Percentiles rank a stretch among this genome's conserved stretches.
These are phyloP conservation scores for Drosophila heteroneura DNA, from an alignment of 2,888 invertebrate genomes.

Conservation along the genomic window DNA sequence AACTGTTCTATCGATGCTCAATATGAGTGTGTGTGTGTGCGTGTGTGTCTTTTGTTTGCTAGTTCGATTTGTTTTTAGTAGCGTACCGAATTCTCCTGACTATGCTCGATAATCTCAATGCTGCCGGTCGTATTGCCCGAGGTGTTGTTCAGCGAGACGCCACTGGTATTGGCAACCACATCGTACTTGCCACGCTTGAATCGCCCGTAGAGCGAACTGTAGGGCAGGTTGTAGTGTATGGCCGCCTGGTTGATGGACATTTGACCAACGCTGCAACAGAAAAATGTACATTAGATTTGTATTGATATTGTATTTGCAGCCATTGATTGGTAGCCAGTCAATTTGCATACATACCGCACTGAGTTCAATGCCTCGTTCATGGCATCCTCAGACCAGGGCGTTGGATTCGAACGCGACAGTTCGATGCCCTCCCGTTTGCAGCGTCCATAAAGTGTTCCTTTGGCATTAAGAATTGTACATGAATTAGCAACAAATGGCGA, in stretches of 20 bases:
- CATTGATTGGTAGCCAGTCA: neutral
- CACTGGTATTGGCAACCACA: slow-evolving; percentile 84
- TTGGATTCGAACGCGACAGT: slow-evolving; percentile 94
- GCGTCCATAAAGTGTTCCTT: slow-evolving; percentile 93
- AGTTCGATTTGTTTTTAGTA: neutral
- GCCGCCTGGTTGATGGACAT: slow-evolving; percentile 98
- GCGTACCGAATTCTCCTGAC: slow-evolving; percentile 86
- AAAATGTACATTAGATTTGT: neutral
- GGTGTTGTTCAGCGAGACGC: slow-evolving; percentile 82
- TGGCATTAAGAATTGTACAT: slow-evolving; percentile 43
- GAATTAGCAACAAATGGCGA: slow-evolving; percentile 40
- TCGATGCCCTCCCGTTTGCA: slow-evolving; percentile 96
- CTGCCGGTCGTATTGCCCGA: slow-evolving; percentile 84
- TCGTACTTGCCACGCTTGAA: slow-evolving; percentile 95
- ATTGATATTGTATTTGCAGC: neutral
- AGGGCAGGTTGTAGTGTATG: slow-evolving; percentile 95
- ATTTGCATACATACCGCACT: slow-evolving; percentile 88
- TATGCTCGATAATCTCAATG: slow-evolving; percentile 85
- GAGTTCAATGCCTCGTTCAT: slow-evolving; percentile 96
- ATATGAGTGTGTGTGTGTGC: neutral
- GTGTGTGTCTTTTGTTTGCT: neutral
- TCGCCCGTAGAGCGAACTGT: slow-evolving; percentile 94
- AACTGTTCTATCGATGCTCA: neutral
- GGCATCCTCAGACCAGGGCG: slow-evolving; percentile 97
- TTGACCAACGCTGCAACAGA: slow-evolving; percentile 90